These are phyloP conservation scores for Etheostoma spectabile DNA, from an alignment of 2,113 vertebrate genomes.

Conservation along the genomic window DNA sequence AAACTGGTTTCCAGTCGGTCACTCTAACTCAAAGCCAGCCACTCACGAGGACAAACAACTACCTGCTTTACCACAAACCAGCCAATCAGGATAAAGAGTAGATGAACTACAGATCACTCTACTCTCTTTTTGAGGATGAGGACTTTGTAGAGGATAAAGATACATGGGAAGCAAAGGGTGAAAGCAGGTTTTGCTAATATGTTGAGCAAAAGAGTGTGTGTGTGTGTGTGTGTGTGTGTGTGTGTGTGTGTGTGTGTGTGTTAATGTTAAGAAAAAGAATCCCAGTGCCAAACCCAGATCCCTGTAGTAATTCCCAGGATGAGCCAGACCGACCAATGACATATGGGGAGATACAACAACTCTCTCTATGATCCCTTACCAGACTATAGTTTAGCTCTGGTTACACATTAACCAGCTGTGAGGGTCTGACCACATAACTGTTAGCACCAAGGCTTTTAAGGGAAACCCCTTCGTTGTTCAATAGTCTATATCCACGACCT, in stretches of 20 bases:
- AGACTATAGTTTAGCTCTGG: constrained; percentile 10
- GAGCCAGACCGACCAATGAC: constrained; percentile 25
- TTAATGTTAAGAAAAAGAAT: constrained; percentile 22
- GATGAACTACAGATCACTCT: neutral
- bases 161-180: neutral
- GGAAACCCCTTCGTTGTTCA: too few species aligned
- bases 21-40: neutral
- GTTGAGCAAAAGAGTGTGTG: constrained; percentile 8
- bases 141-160: neutral
- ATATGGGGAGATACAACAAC: neutral
- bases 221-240: constrained; percentile 22
- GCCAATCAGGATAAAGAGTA: constrained; percentile 6
- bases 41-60: neutral
- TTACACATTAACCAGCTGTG: constrained; percentile 17
- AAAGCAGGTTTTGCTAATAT: neutral
- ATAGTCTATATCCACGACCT: too few species aligned
- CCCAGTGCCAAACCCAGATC: constrained; percentile 52
- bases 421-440: neutral
- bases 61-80: constrained; percentile 11
- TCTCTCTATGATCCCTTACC: constrained; percentile 3
- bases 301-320: constrained; percentile 39
- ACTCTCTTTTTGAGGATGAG: neutral
- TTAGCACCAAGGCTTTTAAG: neutral
- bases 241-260: neutral
- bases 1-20: constrained; percentile 51